phyloP scores from a whole-genome alignment of 2,113 vertebrate species.

The Zapornia atra region DNA sequence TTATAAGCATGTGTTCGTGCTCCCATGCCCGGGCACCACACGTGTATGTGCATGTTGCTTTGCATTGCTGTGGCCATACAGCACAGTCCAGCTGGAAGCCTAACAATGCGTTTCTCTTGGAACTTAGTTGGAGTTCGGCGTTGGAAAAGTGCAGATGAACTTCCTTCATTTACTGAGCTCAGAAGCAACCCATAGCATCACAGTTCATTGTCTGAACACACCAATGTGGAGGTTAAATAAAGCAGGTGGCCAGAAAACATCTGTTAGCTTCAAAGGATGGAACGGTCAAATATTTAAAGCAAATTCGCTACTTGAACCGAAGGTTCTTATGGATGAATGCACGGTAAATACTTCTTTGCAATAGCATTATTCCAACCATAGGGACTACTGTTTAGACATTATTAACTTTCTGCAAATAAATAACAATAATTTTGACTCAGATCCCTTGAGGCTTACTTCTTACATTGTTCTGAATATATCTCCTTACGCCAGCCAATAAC shows the following conservation, averaged over 20 bases:
- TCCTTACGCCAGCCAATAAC: not conserved
- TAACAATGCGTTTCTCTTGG: constrained; percentile 25
- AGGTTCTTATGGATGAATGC: constrained; percentile 88
- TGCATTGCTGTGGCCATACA: not conserved
- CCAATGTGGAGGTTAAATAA: constrained; percentile 61
- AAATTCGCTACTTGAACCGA: constrained; percentile 85
- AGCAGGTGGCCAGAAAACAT: constrained; percentile 49
- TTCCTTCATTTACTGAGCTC: constrained; percentile 95
- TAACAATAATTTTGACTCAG: not conserved
- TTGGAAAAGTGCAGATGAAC: constrained; percentile 97
- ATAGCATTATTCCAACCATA: not conserved
- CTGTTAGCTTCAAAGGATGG: constrained; percentile 89
- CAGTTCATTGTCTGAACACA: constrained; percentile 86
- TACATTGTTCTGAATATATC: not conserved
- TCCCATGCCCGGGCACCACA: not conserved
- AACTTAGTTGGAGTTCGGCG: constrained; percentile 85
- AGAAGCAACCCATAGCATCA: constrained; percentile 90
- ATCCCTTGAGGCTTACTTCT: not conserved
- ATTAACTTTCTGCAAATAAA: not conserved
- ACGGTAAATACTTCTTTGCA: constrained; percentile 79
- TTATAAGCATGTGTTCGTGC: not conserved
- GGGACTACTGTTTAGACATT: not conserved
- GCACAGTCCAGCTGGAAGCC: not conserved
- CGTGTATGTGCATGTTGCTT: not conserved
- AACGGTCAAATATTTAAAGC: constrained; percentile 89